Evolutionary conservation across 2,797 vertebrate genomes (phyloP), one percentile per base, ranked within the genome.

Genomic region (Platyrinchus mystaceus): DNA sequence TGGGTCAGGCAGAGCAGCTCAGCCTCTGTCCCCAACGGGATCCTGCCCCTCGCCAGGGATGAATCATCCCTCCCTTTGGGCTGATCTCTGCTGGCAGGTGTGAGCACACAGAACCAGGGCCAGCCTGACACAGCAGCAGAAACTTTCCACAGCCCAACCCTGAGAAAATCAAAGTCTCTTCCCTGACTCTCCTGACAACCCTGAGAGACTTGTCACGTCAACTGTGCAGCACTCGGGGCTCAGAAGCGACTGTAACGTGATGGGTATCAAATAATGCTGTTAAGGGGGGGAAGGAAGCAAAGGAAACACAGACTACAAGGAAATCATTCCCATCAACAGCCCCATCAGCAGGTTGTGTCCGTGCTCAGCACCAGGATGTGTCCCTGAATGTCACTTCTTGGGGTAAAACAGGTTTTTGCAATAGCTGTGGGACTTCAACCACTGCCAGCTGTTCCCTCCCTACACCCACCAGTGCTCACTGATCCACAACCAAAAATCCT

Each of bases 171-270:
- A 7, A 74, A 76, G 76, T 36, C 30, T 43, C 41, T 39, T 34
- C 23, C 7, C 6, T 4, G 53, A 36, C 66, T 78, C 60, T 59
- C 12, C 24, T 34, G 71, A 36, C 63, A 67, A 7, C 28, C 47
- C 14, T 37, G 63, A 50, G 49, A 64, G 84, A 23, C 36, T 1
- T 14, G 30, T 36, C 59, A 10, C 0, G 27, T 41, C 81, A 46
- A 4, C 4, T 2, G 1, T 5, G 71, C 55, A 36, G 37, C 3
- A 39, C 56, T 13, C 0, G 0, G 30, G 36, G 76, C 30, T 67
- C 2, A 23, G 20, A 30, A 36, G 34, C 2, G 47, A 49, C 76
- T 0, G 2, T 0, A 1, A 12, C 24, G 4, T 1, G 23, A 49
- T 1, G 34, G 82, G 2, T 4, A 63, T 12, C 47, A 66, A 46